phyloP scores from a whole-genome alignment of 1,140 invertebrate genomes.

The Aplysia californica region DNA sequence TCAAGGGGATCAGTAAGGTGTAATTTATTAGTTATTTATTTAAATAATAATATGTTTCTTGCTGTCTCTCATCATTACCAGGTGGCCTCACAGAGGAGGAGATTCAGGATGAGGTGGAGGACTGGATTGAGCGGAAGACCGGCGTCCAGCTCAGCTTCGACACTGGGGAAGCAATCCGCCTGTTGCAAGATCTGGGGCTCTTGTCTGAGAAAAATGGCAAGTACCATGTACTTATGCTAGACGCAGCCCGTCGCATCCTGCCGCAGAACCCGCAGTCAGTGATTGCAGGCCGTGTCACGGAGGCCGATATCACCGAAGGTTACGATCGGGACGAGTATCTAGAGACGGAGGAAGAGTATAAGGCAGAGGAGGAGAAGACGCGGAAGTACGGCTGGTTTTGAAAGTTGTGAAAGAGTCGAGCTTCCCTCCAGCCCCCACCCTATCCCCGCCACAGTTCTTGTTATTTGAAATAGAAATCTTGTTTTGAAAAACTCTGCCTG shows the following conservation, averaged over 20 bases:
- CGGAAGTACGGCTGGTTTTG: conserved; percentile 59
- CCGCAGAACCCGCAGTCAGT: conserved; percentile 52
- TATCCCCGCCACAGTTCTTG: too few relatives aligned
- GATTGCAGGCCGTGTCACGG: conserved; percentile 39
- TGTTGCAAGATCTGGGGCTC: conserved; percentile 54
- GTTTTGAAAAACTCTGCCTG: too few relatives aligned
- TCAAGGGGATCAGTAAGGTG: too few relatives aligned
- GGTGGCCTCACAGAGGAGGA: conserved; percentile 48
- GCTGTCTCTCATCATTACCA: too few relatives aligned
- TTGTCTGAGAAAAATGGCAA: conserved; percentile 46
- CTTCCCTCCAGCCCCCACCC: too few relatives aligned
- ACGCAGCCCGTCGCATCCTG: conserved; percentile 50
- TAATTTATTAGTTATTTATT: too few relatives aligned
- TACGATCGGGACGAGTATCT: conserved; percentile 58
- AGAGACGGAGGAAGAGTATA: conserved; percentile 59
- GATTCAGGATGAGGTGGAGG: conserved; percentile 52
- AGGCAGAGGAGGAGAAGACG: conserved; percentile 49
- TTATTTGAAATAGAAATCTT: too few relatives aligned
- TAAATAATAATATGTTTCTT: too few relatives aligned
- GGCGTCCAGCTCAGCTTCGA: conserved; percentile 52
- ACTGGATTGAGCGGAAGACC: conserved; percentile 54
- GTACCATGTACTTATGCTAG: conserved; percentile 51
- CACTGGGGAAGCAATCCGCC: conserved; percentile 47
- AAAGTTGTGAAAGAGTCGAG: too few relatives aligned
- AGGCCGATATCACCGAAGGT: conserved; percentile 54